Conservation (phyloP, 2,888 invertebrate species). For the Spilosoma lubricipeda region DNA sequence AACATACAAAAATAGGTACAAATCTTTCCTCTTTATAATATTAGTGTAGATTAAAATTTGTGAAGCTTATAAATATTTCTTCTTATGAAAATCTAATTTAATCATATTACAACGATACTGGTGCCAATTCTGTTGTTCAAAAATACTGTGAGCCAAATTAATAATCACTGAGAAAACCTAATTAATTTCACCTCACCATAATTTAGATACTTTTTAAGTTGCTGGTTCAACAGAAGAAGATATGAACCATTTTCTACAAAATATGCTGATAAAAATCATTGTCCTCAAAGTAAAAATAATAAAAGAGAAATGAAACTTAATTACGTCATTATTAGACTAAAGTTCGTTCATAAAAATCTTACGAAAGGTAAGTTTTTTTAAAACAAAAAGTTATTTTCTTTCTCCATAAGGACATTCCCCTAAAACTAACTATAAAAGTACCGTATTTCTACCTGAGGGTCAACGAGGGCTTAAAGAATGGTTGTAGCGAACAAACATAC, state of each 20-base stretch:
- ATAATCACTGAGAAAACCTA: too few relatives aligned
- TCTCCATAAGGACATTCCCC: background rate
- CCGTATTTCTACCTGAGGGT: slow-evolving; percentile 31
- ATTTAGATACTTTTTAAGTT: background rate
- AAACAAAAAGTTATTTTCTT: slow-evolving; percentile 1
- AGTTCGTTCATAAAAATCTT: background rate
- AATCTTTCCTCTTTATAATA: too few relatives aligned
- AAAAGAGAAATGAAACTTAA: background rate
- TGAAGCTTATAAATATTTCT: background rate
- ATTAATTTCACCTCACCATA: too few relatives aligned
- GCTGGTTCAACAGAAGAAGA: background rate
- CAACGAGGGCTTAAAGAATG: slow-evolving; percentile 23
- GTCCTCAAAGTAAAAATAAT: background rate
- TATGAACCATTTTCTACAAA: background rate
- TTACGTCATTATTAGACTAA: slow-evolving; percentile 1
- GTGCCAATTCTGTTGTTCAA: too few relatives aligned
- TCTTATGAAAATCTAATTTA: background rate
- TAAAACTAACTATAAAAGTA: slow-evolving; percentile 23
- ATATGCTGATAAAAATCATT: background rate
- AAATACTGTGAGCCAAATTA: too few relatives aligned
- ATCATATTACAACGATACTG: too few relatives aligned
- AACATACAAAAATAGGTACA: too few relatives aligned
- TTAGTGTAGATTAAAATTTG: too few relatives aligned
- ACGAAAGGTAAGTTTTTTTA: background rate
- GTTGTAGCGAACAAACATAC: slow-evolving; percentile 49